Percentiles rank a stretch among this genome's conserved stretches.
These are phyloP conservation scores for Sturnira hondurensis DNA, from an alignment of 2,113 vertebrate species.

Conservation along the genomic window DNA sequence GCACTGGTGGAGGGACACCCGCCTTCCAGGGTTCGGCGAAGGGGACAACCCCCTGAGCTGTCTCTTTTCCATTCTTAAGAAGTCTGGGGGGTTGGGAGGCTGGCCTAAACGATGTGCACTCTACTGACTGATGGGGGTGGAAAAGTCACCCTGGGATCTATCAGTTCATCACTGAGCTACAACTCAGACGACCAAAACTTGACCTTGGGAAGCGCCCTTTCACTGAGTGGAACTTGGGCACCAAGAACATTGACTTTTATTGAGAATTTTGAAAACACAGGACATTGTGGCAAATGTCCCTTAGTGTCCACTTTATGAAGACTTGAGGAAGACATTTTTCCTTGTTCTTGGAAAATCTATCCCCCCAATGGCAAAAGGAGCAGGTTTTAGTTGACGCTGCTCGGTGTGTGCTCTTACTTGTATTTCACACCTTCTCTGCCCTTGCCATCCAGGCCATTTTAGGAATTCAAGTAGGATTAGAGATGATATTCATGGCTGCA, in stretches of 20 bases:
- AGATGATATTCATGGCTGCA: background rate
- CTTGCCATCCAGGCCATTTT: background rate
- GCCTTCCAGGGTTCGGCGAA: background rate
- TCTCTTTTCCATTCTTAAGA: background rate
- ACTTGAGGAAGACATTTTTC: background rate
- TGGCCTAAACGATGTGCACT: background rate
- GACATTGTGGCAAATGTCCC: background rate
- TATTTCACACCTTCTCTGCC: background rate
- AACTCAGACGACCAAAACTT: background rate
- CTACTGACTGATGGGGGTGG: background rate
- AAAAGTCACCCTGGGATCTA: background rate
- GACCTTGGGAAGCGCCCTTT: background rate
- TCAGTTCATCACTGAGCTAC: background rate
- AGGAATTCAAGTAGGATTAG: conserved; percentile 7
- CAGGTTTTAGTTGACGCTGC: background rate
- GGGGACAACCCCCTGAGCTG: background rate
- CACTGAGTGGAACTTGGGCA: background rate
- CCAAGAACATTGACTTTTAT: background rate
- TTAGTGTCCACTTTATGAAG: background rate
- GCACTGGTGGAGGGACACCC: background rate
- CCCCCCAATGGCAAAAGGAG: too few relatives aligned
- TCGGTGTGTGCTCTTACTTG: background rate
- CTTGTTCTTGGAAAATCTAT: background rate
- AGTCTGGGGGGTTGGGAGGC: background rate
- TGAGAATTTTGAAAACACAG: background rate